These are phyloP conservation scores for western clawed frog (Xenopus tropicalis) DNA, from an alignment of 2,113 vertebrate species.

Conservation along the genomic window UCB_Xtro_10.0 CM004448.2:108284501-108285000, in stretches of 20 bases:
- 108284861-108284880: too few species aligned
- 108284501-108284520: constrained; percentile 86
- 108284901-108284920: too few species aligned
- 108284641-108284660: constrained; percentile 59
- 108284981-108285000: too few species aligned
- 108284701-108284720: not conserved
- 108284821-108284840: too few species aligned
- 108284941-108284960: too few species aligned
- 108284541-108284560: constrained; percentile 93
- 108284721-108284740: not conserved
- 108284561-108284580: constrained; percentile 79
- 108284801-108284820: too few species aligned
- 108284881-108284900: too few species aligned
- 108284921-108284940: too few species aligned
- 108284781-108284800: not conserved
- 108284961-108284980: too few species aligned
- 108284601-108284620: constrained; percentile 76
- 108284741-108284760: not conserved
- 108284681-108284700: not conserved
- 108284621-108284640: constrained; percentile 72
- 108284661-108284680: not conserved
- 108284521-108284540: constrained; percentile 91
- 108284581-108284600: constrained; percentile 73
- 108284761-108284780: not conserved
- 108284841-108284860: too few species aligned